Conservation (phyloP, 2,888 invertebrate genomes). For the Lydus trimaculatus region DNA sequence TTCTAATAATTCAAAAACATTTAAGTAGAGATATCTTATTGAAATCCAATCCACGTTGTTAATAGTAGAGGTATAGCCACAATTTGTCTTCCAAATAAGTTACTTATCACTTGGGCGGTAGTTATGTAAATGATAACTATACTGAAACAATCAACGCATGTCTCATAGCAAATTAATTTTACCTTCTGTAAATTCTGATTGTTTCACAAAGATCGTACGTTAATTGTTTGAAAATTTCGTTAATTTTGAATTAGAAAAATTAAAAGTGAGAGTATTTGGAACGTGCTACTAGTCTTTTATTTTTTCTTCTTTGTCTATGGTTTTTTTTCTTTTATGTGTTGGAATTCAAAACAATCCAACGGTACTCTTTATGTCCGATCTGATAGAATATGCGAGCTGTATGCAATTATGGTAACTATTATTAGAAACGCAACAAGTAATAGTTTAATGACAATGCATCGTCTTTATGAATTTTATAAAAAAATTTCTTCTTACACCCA, state of each 20-base stretch:
- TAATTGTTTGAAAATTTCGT: not conserved
- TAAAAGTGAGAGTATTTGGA: not conserved
- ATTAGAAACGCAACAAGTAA: constrained; percentile 53
- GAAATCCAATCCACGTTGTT: no score
- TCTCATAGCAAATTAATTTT: no score
- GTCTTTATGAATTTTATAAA: constrained; percentile 46
- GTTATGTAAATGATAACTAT: no score
- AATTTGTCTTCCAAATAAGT: no score
- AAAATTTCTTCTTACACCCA: not conserved
- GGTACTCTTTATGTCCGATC: not conserved
- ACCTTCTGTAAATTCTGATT: no score
- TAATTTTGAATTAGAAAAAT: not conserved
- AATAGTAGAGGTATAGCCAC: no score
- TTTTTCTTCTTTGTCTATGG: not conserved
- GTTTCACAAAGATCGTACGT: no score
- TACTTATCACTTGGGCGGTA: no score
- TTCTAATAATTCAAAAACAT: no score
- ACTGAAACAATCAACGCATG: no score
- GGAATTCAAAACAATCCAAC: not conserved
- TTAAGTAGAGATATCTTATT: no score
- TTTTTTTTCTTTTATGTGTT: not conserved
- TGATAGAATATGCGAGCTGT: constrained; percentile 1
- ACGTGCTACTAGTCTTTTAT: not conserved
- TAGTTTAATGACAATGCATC: constrained; percentile 51
- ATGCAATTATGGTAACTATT: constrained; percentile 52